Evolutionary conservation across 2,888 invertebrate species (phyloP).

Genomic region (Harmothoe impar): DNA sequence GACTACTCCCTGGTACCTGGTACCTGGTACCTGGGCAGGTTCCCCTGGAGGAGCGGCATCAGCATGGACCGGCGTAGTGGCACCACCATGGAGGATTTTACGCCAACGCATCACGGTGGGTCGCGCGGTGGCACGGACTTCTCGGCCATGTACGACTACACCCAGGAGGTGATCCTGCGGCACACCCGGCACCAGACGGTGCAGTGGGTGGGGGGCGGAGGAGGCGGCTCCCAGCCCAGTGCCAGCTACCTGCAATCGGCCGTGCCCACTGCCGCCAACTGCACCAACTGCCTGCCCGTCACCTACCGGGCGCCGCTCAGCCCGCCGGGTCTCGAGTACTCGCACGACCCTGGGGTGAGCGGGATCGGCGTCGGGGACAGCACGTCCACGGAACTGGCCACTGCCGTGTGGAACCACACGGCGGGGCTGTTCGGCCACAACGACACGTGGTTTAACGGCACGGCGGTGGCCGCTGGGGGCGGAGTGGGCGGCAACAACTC

Average conservation of each 20-base stretch:
- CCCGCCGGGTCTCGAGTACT: constrained; percentile 47
- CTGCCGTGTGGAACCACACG: constrained; percentile 28
- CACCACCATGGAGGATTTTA: constrained; percentile 51
- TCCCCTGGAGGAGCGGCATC: not conserved
- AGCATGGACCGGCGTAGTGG: constrained; percentile 32
- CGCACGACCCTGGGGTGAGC: not conserved
- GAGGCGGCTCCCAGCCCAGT: not conserved
- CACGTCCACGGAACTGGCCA: constrained; percentile 46
- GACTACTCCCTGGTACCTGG: not conserved
- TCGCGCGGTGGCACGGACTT: constrained; percentile 48
- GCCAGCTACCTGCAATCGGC: not conserved
- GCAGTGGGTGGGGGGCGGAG: not conserved
- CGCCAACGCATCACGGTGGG: constrained; percentile 31
- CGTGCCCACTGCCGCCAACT: constrained; percentile 23
- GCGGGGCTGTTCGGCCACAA: not conserved
- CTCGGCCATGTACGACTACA: constrained; percentile 51
- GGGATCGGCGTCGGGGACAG: not conserved
- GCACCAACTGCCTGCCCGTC: constrained; percentile 19
- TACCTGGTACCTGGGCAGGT: not conserved
- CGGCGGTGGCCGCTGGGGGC: not conserved
- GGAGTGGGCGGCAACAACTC: not conserved
- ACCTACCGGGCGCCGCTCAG: constrained; percentile 45
- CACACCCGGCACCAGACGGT: constrained; percentile 45
- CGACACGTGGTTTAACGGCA: constrained; percentile 32
- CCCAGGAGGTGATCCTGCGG: constrained; percentile 42